A percentile compares a stretch with the other conserved stretches of the same genome.
Evolutionary conservation across 2,797 vertebrate genomes (phyloP).

Genomic region (Melanotaenia pygmaea): DNA sequence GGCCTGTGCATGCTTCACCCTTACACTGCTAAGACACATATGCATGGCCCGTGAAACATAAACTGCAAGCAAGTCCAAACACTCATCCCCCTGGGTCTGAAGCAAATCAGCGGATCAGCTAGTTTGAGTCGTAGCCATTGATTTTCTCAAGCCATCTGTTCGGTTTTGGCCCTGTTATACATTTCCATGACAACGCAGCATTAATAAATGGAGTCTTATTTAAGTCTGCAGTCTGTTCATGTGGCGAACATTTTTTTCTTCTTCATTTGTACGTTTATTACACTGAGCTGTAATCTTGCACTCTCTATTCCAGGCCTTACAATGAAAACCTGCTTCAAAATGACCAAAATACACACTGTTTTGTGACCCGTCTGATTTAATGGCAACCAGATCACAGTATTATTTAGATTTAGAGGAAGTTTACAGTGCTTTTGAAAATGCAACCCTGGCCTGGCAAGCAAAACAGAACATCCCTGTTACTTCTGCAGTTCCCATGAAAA

Average conservation of each 20-base stretch:
- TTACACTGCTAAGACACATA: constrained; percentile 19
- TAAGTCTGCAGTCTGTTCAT: constrained; percentile 69
- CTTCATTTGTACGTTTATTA: constrained; percentile 43
- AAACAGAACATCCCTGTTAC: constrained; percentile 25
- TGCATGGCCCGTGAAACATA: constrained; percentile 14
- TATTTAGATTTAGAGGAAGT: constrained; percentile 35
- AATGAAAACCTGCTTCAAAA: not conserved
- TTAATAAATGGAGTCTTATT: constrained; percentile 68
- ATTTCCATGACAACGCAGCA: constrained; percentile 72
- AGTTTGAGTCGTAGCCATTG: constrained; percentile 65
- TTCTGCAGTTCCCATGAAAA: constrained; percentile 63
- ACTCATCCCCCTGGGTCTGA: constrained; percentile 21
- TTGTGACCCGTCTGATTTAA: not conserved
- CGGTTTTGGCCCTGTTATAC: constrained; percentile 47
- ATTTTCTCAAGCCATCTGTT: constrained; percentile 77
- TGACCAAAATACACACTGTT: not conserved
- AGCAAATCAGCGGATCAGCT: constrained; percentile 58
- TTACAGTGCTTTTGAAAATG: constrained; percentile 26
- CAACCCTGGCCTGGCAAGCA: constrained; percentile 4
- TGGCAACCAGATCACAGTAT: constrained; percentile 2
- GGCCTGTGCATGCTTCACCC: constrained; percentile 23
- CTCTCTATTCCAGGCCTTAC: not conserved
- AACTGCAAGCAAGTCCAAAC: constrained; percentile 40
- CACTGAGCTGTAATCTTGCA: constrained; percentile 28
- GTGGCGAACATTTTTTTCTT: constrained; percentile 26